Evolutionary conservation across 2,888 invertebrate species (phyloP).

Genomic region (Philonicus albiceps): DNA sequence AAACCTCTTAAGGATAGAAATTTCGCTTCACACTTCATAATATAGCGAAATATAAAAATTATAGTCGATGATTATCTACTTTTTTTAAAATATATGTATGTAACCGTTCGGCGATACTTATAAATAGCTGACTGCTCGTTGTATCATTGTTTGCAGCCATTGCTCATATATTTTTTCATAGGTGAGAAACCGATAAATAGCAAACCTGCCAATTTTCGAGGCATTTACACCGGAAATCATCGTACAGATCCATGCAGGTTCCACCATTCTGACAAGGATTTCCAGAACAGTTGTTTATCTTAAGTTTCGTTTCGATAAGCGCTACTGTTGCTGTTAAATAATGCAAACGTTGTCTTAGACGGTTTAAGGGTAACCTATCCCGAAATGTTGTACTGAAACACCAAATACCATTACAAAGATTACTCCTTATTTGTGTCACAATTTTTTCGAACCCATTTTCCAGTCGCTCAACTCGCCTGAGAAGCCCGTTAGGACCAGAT

Average conservation of each 20-base stretch:
- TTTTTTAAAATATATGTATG: too few species aligned
- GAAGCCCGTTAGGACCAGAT: slow-evolving; percentile 50
- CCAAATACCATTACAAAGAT: background rate
- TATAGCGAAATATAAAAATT: too few species aligned
- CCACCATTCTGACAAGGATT: slow-evolving; percentile 86
- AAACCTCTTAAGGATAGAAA: too few species aligned
- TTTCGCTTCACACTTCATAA: too few species aligned
- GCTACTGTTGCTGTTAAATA: background rate
- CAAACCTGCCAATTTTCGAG: slow-evolving; percentile 71
- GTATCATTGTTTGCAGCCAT: background rate
- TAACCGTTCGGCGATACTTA: too few species aligned
- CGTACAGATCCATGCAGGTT: slow-evolving; percentile 77
- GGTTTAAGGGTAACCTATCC: background rate
- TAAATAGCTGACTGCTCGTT: too few species aligned
- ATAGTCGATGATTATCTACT: too few species aligned
- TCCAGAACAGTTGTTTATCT: slow-evolving; percentile 70
- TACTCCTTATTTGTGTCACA: background rate
- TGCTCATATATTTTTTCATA: background rate
- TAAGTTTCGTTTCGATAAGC: slow-evolving; percentile 62
- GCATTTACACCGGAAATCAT: slow-evolving; percentile 79
- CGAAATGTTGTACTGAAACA: background rate
- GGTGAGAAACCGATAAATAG: background rate
- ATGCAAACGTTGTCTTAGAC: slow-evolving; percentile 51
- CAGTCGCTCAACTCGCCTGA: slow-evolving; percentile 48
- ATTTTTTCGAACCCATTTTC: slow-evolving; percentile 53